Base-by-base conservation (phyloP, 2,797 vertebrate genomes). In the Malurus leucopterus region DNA sequence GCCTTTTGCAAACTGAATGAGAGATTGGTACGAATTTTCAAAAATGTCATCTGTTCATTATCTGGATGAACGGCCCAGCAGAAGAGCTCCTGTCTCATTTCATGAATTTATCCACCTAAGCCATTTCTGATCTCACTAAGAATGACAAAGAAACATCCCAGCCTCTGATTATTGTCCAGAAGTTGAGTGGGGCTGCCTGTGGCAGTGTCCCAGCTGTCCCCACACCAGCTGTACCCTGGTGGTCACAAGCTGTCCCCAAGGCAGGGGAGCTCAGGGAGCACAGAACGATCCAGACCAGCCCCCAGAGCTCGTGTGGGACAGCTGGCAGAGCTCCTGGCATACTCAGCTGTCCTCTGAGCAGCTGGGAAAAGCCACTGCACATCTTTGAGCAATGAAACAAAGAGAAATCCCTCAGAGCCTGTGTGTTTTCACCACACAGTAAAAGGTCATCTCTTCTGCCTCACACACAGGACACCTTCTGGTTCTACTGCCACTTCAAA, bases 271-370 rank as follows among this genome's bases (percentile, higher is more conserved):
- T 34, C 15, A 0, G 34, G 43, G 57, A 49, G n/a, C 3, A 17
- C 67, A 65, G 82, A 27, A 50, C 1, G 6, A 17, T 8, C 26
- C 7, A 1, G 13, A 26, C 40, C 6, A 4, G 64, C 59, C 70
- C 16, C 0, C 1, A 9, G 6, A 69, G 80, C 80, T 83, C 69
- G 82, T 43, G 10, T 41, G 62, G 80, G 90, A 93, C 95, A 97
- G 27, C 93, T 94, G 95, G 90, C 55, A 86, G 63, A 41, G 49
- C 40, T 89, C 70, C 64, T 84, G 58, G 70, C 51, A 20, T 59
- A 2, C 81, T 89, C 96, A 96, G 94, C 96, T 96, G 96, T 91
- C 87, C 47, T 16, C 65, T 27, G 40, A 91, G 93, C 96, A 96
- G 93, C 93, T 93, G 93, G 62, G 30, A 47, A 74, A 89, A 91